Evolutionary conservation across 2,113 vertebrate genomes (phyloP), one percentile per base, ranked within the genome.

Genomic region (Pyxicephalus adspersus): DNA sequence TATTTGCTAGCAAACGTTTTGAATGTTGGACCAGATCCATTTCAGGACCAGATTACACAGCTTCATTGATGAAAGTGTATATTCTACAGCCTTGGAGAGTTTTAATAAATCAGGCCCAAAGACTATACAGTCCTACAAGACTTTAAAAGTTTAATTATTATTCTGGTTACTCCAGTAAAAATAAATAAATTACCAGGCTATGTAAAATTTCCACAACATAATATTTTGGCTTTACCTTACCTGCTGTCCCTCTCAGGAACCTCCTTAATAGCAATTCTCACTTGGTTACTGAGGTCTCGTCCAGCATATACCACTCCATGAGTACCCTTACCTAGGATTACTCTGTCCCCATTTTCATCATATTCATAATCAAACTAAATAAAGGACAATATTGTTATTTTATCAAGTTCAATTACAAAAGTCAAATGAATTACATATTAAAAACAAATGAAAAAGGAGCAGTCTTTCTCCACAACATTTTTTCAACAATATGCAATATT

Each of bases 181-280:
- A n/a, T n/a, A n/a, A n/a, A n/a, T n/a, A n/a, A n/a, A n/a, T n/a
- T n/a, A n/a, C n/a, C n/a, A n/a, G n/a, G n/a, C n/a, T n/a, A n/a
- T n/a, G n/a, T n/a, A n/a, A n/a, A n/a, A n/a, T n/a, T n/a, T 38
- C 34, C 9, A 38, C 34, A 45, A 13, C 8, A 13, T 8, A 1
- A 38, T 38, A 9, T 38, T 38, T 38, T 38, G 38, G 7, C 38
- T 9, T 38, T 5, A 45, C 52, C 86, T 87, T 86, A 99, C 98
- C 98, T 96, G 94, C 96, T 97, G 81, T 99, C 98, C 89, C 96
- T 93, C 88, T 99, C 98, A 3, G 98, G 98, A 52, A 99, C 98
- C 88, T 99, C 98, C 85, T 99, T 99, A 86, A 99, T 98, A 84
- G 98, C 98, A 82, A 99, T 95, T 70, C 98, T 93, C 86, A 99